Base-by-base conservation (phyloP, 2,888 invertebrate genomes). In the Pristionchus exspectatus region DNA sequence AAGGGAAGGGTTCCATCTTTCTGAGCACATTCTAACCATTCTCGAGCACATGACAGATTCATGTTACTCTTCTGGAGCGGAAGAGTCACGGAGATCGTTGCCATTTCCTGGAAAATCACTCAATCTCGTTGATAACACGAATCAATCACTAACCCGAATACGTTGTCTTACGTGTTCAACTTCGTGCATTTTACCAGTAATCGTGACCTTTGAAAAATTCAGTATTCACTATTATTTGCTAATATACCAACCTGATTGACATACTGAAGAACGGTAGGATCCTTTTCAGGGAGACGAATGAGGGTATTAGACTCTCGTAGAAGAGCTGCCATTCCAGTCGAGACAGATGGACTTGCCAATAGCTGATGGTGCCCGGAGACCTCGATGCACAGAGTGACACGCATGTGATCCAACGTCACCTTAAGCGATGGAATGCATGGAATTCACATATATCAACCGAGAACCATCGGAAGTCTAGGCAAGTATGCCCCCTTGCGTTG, bases 361-460 rank as follows among this genome's bases (percentile, higher is more conserved):
- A 88, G 56, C 24, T 74, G 87, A 33, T 88, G 56, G 4, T 56
- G 38, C 21, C 87, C 87, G 27, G 87, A 72, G 7, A 88, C 87
- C 54, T 88, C 87, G 27, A 88, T 88, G 74, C 87, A 88, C 54
- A 88, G 38, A 30, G 87, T 88, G 16, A 88, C 87, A 33, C 87
- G 87, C 21, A 56, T 7, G 44, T 21, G 72, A 56, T 88, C 74
- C 54, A 88, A 30, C 14, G 33, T 33, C 30, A 74, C 74, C 87
- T 88, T n/a, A 54, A 72, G 38, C 14, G 4, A 33, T 33, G 24
- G 4, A 33, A 38, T 38, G 24, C 30, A 10, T 30, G 14, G 16
- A 74, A 74, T 33, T 50, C 44, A 44, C 30, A 27, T 9, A 24
- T 50, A 87, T 69, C 21, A 10, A 69, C 27, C 27, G 1, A 0